phyloP scores from a whole-genome alignment of 2,888 invertebrate species.

The Tinea trinotella region DNA sequence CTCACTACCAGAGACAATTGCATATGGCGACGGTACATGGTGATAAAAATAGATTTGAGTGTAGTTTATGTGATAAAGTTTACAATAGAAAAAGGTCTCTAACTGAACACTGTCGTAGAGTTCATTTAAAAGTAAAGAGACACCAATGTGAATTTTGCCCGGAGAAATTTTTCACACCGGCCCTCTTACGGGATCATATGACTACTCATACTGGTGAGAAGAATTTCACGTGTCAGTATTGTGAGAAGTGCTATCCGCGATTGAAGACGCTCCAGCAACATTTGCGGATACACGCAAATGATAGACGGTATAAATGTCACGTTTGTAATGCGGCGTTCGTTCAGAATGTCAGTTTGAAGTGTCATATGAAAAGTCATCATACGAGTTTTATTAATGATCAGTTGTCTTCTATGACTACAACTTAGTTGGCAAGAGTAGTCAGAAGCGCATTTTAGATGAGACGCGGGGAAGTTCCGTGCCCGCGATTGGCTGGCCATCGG shows the following conservation, averaged over 20 bases:
- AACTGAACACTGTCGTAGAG: constrained; percentile 54
- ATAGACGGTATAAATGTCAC: constrained; percentile 69
- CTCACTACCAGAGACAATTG: constrained; percentile 54
- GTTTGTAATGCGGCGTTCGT: constrained; percentile 72
- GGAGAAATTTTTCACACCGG: constrained; percentile 63
- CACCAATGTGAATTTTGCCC: constrained; percentile 71
- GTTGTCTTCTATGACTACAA: neutral
- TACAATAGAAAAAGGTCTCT: constrained; percentile 59
- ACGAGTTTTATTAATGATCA: constrained; percentile 46
- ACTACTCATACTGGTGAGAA: constrained; percentile 67
- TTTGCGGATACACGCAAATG: constrained; percentile 72
- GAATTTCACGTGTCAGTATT: constrained; percentile 70
- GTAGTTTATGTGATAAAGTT: constrained; percentile 59
- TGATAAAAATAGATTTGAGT: constrained; percentile 50
- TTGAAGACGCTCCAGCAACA: constrained; percentile 73
- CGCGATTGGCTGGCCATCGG: too few relatives aligned
- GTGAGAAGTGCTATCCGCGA: constrained; percentile 74
- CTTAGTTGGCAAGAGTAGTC: too few relatives aligned
- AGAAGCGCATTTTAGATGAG: too few relatives aligned
- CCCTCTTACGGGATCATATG: constrained; percentile 62
- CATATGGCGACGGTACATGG: constrained; percentile 59
- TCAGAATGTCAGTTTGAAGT: constrained; percentile 72
- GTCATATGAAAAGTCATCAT: constrained; percentile 72
- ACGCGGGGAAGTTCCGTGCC: too few relatives aligned
- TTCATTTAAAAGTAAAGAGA: constrained; percentile 58